These are phyloP conservation scores for Dioctria linearis DNA, from an alignment of 2,888 invertebrate species.

Conservation along the genomic window DNA sequence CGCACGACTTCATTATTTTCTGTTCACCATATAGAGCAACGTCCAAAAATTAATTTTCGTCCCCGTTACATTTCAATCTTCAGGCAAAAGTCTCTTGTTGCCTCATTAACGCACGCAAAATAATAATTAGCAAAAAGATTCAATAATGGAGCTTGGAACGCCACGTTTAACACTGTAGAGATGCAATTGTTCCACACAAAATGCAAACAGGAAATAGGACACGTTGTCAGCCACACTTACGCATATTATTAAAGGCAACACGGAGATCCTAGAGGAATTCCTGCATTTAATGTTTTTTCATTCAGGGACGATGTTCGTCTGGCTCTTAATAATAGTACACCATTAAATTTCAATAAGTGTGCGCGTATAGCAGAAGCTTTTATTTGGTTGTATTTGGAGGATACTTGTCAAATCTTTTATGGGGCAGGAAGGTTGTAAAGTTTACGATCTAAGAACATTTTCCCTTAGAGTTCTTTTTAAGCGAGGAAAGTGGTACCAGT, in stretches of 20 bases:
- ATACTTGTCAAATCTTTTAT: constrained; percentile 25
- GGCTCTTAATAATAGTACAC: constrained; percentile 30
- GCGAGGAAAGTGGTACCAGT: too few relatives aligned
- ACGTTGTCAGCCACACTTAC: neutral
- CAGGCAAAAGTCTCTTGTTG: constrained; percentile 5
- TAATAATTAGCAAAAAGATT: neutral
- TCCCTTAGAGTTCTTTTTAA: too few relatives aligned
- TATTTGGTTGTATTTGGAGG: constrained; percentile 31
- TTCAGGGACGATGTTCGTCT: neutral
- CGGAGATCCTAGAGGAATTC: neutral
- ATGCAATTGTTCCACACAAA: constrained; percentile 13
- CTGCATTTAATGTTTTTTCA: neutral
- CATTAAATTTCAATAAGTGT: constrained; percentile 50
- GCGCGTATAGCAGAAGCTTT: constrained; percentile 16
- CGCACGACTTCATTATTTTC: too few relatives aligned
- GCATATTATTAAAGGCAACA: neutral
- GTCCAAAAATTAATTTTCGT: too few relatives aligned
- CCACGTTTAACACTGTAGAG: constrained; percentile 8
- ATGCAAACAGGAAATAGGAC: neutral
- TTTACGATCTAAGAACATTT: constrained; percentile 2
- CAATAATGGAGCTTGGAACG: neutral
- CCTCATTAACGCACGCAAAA: constrained; percentile 31
- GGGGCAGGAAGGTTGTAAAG: constrained; percentile 10
- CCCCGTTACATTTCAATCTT: too few relatives aligned
- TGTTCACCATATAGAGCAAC: too few relatives aligned